Percentiles rank a stretch among this genome's conserved stretches.
phyloP scores from a whole-genome alignment of 2,113 vertebrate genomes.

The Mirza zaza region DNA sequence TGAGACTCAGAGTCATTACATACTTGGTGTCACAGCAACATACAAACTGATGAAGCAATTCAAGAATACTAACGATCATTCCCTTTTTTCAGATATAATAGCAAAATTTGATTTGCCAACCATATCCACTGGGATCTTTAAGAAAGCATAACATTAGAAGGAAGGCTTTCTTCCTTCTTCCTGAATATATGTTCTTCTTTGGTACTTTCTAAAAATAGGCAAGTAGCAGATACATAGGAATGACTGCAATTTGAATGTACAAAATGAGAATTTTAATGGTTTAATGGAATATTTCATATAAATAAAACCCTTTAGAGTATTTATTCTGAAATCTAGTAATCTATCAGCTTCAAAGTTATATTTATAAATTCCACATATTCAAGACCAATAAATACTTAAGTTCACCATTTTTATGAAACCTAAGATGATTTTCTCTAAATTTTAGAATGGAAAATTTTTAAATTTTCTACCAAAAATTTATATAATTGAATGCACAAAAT shows the following conservation, averaged over 20 bases:
- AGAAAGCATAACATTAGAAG: slow-evolving; percentile 64
- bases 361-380: not conserved
- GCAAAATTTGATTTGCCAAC: slow-evolving; percentile 54
- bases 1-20: slow-evolving; percentile 75
- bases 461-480: not conserved
- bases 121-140: slow-evolving; percentile 28
- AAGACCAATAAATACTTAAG: not conserved
- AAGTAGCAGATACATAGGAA: not conserved
- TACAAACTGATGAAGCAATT: slow-evolving; percentile 52
- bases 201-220: not conserved
- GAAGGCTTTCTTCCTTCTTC: slow-evolving; percentile 13
- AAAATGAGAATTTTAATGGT: not conserved
- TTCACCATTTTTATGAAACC: not conserved
- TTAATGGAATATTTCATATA: not conserved
- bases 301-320: not conserved
- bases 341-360: not conserved
- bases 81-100: slow-evolving; percentile 52
- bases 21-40: slow-evolving; percentile 57
- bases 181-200: not conserved
- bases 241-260: not conserved
- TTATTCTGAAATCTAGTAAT: not conserved
- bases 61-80: slow-evolving; percentile 61
- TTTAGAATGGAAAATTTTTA: not conserved
- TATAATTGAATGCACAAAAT: not conserved
- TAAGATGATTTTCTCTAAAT: not conserved